Percentiles rank a stretch among this genome's conserved stretches.
These are phyloP conservation scores for Trissolcus brochymenae DNA, from an alignment of 2,888 invertebrate species.

Conservation along the genomic window DNA sequence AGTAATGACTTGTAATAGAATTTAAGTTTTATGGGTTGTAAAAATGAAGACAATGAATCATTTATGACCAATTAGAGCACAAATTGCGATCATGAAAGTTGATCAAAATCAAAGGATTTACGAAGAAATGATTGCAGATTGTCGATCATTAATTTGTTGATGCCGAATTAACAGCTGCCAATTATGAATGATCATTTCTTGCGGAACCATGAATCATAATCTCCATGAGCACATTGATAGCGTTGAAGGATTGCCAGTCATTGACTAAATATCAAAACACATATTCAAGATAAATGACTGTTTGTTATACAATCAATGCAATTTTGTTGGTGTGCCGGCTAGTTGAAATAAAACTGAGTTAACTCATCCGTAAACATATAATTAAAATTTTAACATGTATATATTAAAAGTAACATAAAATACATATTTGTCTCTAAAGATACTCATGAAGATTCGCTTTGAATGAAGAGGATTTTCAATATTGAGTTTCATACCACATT, in stretches of 20 bases:
- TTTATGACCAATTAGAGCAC: not conserved
- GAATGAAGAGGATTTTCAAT: no score
- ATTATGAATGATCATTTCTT: slow-evolving; percentile 29
- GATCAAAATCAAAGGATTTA: slow-evolving; percentile 17
- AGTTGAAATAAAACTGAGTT: no score
- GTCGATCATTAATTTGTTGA: slow-evolving; percentile 41
- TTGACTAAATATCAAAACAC: slow-evolving; percentile 37
- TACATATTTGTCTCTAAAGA: no score
- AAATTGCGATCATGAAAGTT: slow-evolving; percentile 10
- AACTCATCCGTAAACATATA: no score
- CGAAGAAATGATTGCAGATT: slow-evolving; percentile 21
- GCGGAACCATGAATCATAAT: slow-evolving; percentile 14
- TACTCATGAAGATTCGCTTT: no score
- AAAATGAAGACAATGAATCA: no score
- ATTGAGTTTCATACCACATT: no score
- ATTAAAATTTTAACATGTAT: no score
- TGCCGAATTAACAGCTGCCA: slow-evolving; percentile 31
- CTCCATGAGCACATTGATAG: slow-evolving; percentile 11
- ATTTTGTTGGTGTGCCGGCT: slow-evolving; percentile 22
- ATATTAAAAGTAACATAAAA: no score
- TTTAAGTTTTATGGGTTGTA: no score
- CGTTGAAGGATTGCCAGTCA: slow-evolving; percentile 44
- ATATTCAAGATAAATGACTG: slow-evolving; percentile 44
- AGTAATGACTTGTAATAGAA: no score
- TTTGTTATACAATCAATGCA: slow-evolving; percentile 37